Percentiles rank a stretch among this genome's conserved stretches.
These are phyloP conservation scores for Linnaemya tessellans DNA, from an alignment of 2,888 invertebrate species.

Conservation along the genomic window DNA sequence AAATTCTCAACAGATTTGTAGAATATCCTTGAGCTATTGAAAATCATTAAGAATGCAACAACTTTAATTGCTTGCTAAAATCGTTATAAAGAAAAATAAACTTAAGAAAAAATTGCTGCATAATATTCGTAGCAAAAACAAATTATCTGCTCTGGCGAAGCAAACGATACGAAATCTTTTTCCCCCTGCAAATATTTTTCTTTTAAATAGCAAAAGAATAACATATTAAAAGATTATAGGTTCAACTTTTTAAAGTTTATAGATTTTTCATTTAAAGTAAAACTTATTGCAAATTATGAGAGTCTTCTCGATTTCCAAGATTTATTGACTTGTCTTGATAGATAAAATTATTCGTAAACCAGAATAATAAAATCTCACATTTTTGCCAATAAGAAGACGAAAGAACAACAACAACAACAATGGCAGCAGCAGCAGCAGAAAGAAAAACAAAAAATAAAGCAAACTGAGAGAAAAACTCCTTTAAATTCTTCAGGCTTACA, in stretches of 20 bases:
- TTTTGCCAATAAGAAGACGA: constrained; percentile 23
- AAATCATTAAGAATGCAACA: no score
- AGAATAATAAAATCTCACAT: constrained; percentile 47
- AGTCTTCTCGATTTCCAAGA: constrained; percentile 21
- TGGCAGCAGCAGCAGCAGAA: neutral
- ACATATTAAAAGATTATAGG: neutral
- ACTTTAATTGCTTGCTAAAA: no score
- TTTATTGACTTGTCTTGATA: constrained; percentile 54
- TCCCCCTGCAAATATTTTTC: neutral
- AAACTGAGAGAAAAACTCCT: constrained; percentile 26
- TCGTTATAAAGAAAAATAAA: no score
- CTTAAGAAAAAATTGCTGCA: no score
- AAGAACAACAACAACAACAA: neutral
- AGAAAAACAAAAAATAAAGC: neutral
- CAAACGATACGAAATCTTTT: no score
- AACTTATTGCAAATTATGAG: constrained; percentile 20
- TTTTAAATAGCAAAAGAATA: neutral
- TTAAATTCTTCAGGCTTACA: constrained; percentile 33
- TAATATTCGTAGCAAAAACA: no score
- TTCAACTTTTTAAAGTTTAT: neutral
- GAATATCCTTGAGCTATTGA: no score
- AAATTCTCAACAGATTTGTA: no score
- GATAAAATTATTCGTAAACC: constrained; percentile 52
- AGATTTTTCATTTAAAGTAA: neutral
- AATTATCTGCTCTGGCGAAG: neutral